phyloP scores from a whole-genome alignment of 2,888 invertebrate genomes.

The Leptinotarsa haldemani region DNA sequence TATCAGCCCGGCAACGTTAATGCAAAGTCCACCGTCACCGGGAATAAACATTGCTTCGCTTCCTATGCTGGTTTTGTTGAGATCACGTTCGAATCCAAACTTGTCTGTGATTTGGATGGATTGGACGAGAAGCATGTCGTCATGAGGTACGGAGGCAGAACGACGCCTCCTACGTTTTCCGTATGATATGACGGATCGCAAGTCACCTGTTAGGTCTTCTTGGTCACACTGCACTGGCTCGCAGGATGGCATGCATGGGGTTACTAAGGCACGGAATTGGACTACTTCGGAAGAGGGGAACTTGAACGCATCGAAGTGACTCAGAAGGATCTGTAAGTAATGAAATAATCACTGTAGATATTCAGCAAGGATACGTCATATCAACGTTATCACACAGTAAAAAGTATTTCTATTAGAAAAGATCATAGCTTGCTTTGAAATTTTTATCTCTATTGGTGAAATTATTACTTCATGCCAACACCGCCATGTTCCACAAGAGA shows the following conservation, averaged over 20 bases:
- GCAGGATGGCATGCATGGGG: constrained; percentile 93
- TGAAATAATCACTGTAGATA: neutral
- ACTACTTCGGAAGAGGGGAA: constrained; percentile 95
- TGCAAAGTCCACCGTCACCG: constrained; percentile 74
- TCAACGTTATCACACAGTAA: too few relatives aligned
- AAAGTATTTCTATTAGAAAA: too few relatives aligned
- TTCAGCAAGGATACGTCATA: too few relatives aligned
- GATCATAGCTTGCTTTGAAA: too few relatives aligned
- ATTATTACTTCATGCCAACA: too few relatives aligned
- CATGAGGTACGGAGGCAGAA: constrained; percentile 68
- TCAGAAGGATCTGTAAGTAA: constrained; percentile 78
- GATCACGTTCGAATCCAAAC: constrained; percentile 83
- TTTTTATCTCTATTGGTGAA: too few relatives aligned
- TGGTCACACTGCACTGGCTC: constrained; percentile 92
- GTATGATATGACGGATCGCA: constrained; percentile 84
- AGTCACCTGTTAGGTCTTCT: constrained; percentile 84
- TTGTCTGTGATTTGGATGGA: constrained; percentile 94
- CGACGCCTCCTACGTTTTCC: constrained; percentile 82
- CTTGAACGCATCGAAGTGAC: constrained; percentile 96
- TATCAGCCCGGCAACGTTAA: constrained; percentile 84
- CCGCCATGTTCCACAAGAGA: too few relatives aligned
- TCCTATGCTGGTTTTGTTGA: constrained; percentile 67
- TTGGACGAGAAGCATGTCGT: constrained; percentile 89
- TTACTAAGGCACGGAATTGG: constrained; percentile 94
- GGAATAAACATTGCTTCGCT: constrained; percentile 80